phyloP scores from a whole-genome alignment of 2,113 vertebrate genomes.

The Riparia riparia region DNA sequence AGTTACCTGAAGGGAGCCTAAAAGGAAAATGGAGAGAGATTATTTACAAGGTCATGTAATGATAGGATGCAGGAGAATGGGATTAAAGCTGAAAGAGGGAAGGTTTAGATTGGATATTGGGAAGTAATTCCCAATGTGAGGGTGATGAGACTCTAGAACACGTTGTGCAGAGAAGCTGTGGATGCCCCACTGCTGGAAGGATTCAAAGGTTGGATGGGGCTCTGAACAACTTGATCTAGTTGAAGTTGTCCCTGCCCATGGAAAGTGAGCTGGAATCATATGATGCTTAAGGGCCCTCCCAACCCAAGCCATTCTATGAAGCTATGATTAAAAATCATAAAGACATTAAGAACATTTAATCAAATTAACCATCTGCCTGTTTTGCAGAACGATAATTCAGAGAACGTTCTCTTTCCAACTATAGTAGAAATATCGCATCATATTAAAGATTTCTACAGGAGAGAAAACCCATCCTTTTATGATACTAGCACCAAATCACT shows the following conservation, averaged over 20 bases:
- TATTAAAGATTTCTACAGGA: not conserved
- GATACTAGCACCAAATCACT: not conserved
- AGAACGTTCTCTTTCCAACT: not conserved
- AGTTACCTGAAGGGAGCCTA: not conserved
- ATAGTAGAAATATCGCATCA: not conserved
- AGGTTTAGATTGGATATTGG: not conserved
- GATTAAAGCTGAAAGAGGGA: not conserved
- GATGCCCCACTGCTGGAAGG: not conserved
- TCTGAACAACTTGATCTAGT: not conserved
- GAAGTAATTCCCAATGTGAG: not conserved
- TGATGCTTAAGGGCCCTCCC: not conserved
- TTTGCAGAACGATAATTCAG: not conserved
- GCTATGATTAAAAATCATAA: not conserved
- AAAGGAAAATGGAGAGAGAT: not conserved
- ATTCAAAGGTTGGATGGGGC: not conserved
- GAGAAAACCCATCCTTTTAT: not conserved
- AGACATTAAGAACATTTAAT: not conserved
- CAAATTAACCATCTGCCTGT: not conserved
- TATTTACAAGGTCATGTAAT: not conserved
- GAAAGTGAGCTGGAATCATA: not conserved
- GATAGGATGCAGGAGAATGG: not conserved
- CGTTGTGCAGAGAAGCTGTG: not conserved
- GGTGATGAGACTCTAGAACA: not conserved
- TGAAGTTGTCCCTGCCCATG: not conserved
- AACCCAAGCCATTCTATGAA: not conserved